Conservation (phyloP, 2,797 vertebrate genomes). For the Linurgus olivaceus region DNA sequence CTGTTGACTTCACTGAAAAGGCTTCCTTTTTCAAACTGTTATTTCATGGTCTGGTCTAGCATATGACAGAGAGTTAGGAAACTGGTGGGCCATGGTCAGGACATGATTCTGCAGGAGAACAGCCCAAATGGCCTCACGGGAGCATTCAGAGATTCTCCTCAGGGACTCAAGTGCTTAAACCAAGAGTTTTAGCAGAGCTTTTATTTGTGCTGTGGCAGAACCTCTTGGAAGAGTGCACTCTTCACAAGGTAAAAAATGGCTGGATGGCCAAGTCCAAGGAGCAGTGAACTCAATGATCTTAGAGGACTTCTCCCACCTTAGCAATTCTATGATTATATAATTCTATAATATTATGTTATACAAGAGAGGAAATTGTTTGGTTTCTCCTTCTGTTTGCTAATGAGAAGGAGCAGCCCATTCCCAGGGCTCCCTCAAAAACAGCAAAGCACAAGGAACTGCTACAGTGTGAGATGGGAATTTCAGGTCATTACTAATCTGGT, state of each 20-base stretch:
- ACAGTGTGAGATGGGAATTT: background rate
- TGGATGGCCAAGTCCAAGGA: background rate
- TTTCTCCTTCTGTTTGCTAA: background rate
- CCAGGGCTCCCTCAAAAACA: background rate
- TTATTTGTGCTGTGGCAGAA: background rate
- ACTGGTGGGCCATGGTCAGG: background rate
- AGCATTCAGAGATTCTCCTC: background rate
- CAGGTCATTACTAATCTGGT: conserved; percentile 17
- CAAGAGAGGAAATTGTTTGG: background rate
- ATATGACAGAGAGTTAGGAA: background rate
- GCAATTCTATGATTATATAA: background rate
- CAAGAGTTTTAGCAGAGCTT: background rate
- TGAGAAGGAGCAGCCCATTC: background rate
- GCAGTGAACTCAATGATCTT: background rate
- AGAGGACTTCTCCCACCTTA: background rate
- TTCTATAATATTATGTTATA: background rate
- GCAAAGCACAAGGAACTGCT: background rate
- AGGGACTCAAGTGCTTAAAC: background rate
- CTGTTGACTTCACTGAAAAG: background rate
- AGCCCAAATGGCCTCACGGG: background rate
- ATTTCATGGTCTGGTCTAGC: background rate
- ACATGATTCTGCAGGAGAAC: background rate
- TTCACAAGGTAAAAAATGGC: background rate
- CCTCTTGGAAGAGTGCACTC: background rate
- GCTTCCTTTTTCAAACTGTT: background rate